A percentile compares a stretch with the other conserved stretches of the same genome.
These are phyloP conservation scores for Dasypogon diadema DNA, from an alignment of 2,888 invertebrate species.

Conservation along the genomic window DNA sequence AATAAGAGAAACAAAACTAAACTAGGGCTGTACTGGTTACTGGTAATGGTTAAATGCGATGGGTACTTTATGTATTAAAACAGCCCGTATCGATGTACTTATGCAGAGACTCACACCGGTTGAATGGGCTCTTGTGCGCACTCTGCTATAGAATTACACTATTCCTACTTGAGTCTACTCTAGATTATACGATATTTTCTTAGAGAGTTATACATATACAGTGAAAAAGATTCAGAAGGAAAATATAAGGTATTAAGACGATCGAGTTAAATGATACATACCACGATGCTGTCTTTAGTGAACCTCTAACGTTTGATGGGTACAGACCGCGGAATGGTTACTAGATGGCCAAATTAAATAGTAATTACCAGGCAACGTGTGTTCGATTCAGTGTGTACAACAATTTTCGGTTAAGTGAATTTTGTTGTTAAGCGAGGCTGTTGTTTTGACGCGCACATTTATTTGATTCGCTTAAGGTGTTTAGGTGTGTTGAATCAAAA, in stretches of 20 bases:
- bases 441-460: neutral
- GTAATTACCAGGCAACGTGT: slow-evolving; percentile 17
- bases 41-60: slow-evolving; percentile 4
- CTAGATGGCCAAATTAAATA: slow-evolving; percentile 10
- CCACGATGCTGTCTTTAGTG: slow-evolving; percentile 55
- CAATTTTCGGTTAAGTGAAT: neutral
- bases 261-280: slow-evolving; percentile 55
- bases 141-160: slow-evolving; percentile 40
- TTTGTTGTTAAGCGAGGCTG: neutral
- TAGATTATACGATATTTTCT: slow-evolving; percentile 52
- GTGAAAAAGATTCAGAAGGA: slow-evolving; percentile 16
- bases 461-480: neutral
- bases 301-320: slow-evolving; percentile 43
- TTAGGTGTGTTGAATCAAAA: neutral
- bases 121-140: slow-evolving; percentile 5
- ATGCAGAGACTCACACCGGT: slow-evolving; percentile 37
- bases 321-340: slow-evolving; percentile 15
- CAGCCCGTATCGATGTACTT: slow-evolving; percentile 8
- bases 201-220: slow-evolving; percentile 21
- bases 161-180: slow-evolving; percentile 54
- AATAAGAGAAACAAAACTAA: slow-evolving; percentile 30
- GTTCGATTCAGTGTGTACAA: neutral
- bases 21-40: slow-evolving; percentile 22
- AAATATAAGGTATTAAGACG: slow-evolving; percentile 52
- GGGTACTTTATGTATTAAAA: slow-evolving; percentile 28